phyloP scores from a whole-genome alignment of 2,113 vertebrate species.

The Tragelaphus buxtoni region DNA sequence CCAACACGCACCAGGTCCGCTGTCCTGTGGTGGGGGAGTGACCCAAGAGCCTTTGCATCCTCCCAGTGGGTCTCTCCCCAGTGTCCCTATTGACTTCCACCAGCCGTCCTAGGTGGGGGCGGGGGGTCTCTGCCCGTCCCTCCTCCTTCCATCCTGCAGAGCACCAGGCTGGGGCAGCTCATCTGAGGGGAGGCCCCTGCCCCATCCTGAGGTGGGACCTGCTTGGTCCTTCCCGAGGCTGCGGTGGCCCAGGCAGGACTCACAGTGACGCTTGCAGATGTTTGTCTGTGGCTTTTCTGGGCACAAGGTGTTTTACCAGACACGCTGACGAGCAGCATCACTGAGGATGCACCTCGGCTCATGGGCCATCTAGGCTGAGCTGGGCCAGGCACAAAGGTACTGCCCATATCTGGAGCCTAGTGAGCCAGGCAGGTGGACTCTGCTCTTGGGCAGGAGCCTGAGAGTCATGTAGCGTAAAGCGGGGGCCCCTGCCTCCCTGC shows the following conservation, averaged over 20 bases:
- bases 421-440: not conserved
- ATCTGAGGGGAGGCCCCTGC: not conserved
- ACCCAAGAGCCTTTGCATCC: too few relatives aligned
- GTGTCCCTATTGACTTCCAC: not conserved
- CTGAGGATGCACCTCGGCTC: not conserved
- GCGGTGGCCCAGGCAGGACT: not conserved
- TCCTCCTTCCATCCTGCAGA: not conserved
- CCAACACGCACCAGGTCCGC: too few relatives aligned
- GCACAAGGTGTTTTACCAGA: not conserved
- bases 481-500: not conserved
- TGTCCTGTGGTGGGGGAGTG: not conserved
- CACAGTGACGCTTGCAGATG: not conserved
- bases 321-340: not conserved
- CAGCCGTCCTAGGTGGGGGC: accelerated
- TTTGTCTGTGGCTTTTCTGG: not conserved
- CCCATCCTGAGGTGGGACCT: not conserved
- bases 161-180: not conserved
- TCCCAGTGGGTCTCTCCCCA: not conserved
- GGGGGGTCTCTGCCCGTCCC: not conserved
- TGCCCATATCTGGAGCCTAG: not conserved
- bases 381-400: not conserved
- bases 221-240: not conserved
- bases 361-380: not conserved
- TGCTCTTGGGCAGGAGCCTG: not conserved
- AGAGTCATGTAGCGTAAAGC: not conserved